Conservation (phyloP, 2,888 invertebrate species). For the Cynaeus angustus region DNA sequence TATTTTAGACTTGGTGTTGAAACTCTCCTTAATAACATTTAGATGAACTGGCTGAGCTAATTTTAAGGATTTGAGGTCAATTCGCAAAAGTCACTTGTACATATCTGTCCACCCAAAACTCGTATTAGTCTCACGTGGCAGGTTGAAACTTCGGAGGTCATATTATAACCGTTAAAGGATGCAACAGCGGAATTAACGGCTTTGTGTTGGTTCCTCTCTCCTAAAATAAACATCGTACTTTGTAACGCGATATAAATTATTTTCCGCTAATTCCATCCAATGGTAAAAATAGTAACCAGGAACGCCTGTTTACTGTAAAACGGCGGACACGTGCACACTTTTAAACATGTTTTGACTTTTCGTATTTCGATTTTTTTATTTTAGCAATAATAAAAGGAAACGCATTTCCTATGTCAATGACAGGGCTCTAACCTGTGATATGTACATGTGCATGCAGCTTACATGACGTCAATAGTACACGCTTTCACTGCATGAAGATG, state of each 20-base stretch:
- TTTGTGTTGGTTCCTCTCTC: constrained; percentile 21
- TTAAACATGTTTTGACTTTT: not conserved
- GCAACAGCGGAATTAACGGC: not conserved
- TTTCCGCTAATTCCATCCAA: constrained; percentile 22
- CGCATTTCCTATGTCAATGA: constrained; percentile 29
- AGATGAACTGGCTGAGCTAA: constrained; percentile 16
- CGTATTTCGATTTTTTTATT: constrained; percentile 9
- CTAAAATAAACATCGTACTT: constrained; percentile 41
- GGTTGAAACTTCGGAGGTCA: not conserved
- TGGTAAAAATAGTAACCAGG: constrained; percentile 33
- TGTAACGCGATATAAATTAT: constrained; percentile 29
- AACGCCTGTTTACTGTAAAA: constrained; percentile 31
- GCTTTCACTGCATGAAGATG: constrained; percentile 38
- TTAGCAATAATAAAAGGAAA: constrained; percentile 16
- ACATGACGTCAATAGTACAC: constrained; percentile 33
- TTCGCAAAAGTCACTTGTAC: constrained; percentile 7
- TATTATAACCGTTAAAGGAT: not conserved
- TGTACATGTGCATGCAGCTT: constrained; percentile 19
- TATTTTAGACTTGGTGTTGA: constrained; percentile 23
- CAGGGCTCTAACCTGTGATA: constrained; percentile 21
- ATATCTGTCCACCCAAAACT: not conserved
- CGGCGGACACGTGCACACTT: not conserved
- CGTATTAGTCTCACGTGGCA: constrained; percentile 5
- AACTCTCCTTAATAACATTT: constrained; percentile 36
- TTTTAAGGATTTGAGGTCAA: constrained; percentile 23